phyloP scores from a whole-genome alignment of 2,888 invertebrate species.

The Megaustenia siamemsis region DNA sequence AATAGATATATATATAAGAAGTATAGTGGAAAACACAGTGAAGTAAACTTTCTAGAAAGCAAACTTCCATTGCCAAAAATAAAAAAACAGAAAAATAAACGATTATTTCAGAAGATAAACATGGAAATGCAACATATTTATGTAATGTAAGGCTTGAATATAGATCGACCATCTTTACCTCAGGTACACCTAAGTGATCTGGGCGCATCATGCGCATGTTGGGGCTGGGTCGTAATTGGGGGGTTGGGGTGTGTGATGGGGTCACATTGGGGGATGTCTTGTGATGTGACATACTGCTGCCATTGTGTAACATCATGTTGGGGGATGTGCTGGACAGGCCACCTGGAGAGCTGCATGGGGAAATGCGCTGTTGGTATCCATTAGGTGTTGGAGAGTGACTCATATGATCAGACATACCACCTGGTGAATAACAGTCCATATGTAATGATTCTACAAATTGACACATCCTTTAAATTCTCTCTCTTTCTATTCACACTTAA shows the following conservation, averaged over 20 bases:
- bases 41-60: no score
- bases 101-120: no score
- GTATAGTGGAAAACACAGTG: no score
- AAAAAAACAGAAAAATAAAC: no score
- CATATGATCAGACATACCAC: slow-evolving; percentile 76
- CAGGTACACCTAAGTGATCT: slow-evolving; percentile 50
- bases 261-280: slow-evolving; percentile 49
- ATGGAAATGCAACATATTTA: no score
- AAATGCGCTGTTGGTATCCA: slow-evolving; percentile 74
- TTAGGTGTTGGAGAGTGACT: slow-evolving; percentile 72
- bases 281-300: slow-evolving; percentile 53
- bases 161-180: slow-evolving; percentile 13
- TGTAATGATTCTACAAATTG: no score
- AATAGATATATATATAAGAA: no score
- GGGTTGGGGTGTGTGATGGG: slow-evolving; percentile 51
- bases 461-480: neutral
- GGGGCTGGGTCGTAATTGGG: slow-evolving; percentile 35
- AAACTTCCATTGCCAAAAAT: no score
- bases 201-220: slow-evolving; percentile 53
- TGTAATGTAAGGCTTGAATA: neutral
- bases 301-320: slow-evolving; percentile 57
- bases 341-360: slow-evolving; percentile 75
- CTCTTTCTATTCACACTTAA: no score
- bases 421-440: slow-evolving; percentile 56
- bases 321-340: slow-evolving; percentile 60